Evolutionary conservation across 2,113 vertebrate genomes (phyloP), one percentile per base, ranked within the genome.

Genomic region (Saccopteryx leptura): DNA sequence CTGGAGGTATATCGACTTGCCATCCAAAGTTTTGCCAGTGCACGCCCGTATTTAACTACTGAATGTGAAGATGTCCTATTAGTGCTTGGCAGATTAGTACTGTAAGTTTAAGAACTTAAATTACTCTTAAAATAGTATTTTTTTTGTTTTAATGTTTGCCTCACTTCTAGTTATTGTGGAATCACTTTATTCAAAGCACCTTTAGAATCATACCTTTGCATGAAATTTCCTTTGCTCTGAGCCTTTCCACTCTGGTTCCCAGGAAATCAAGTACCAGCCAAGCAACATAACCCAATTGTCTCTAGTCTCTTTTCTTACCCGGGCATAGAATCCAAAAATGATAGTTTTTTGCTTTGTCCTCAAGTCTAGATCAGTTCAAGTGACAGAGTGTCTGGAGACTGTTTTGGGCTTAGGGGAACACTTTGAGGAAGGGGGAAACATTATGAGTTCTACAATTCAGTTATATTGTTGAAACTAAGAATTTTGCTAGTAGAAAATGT

Each of bases 1-100:
- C 98, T 99, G 98, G 99, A 99, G 98, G 99, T 99, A 13, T 99
- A 99, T 98, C 99, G 99, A 97, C 98, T 99, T 96, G 99, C 99
- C 97, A 99, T 99, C 97, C 99, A 99, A 97, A 99, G 99, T 97
- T 99, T 99, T 98, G 99, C 99, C 82, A 99, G 98, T 39, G 99
- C 99, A 74, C 98, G 99, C 97, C 99, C 99, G 33, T 99, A 99
- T 98, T 99, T 99, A 98, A 99, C 99, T 74, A 99, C 99, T 65
- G 99, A 99, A 97, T 99, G 99, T 58, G 99, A 99, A 98, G 99
- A 99, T 96, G 99, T 99, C 88, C 99, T 99, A 90, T 98, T 99
- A 90, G 99, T 99, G 91, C 98, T 99, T 97, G 99, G 99, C 98
- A 99, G 99, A 98, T 99, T 99, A 94, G 99, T 99, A 95, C 98